Percentiles rank a stretch among this genome's conserved stretches.
phyloP scores from a whole-genome alignment of 2,797 vertebrate genomes.

The Molossus alvarezi region DNA sequence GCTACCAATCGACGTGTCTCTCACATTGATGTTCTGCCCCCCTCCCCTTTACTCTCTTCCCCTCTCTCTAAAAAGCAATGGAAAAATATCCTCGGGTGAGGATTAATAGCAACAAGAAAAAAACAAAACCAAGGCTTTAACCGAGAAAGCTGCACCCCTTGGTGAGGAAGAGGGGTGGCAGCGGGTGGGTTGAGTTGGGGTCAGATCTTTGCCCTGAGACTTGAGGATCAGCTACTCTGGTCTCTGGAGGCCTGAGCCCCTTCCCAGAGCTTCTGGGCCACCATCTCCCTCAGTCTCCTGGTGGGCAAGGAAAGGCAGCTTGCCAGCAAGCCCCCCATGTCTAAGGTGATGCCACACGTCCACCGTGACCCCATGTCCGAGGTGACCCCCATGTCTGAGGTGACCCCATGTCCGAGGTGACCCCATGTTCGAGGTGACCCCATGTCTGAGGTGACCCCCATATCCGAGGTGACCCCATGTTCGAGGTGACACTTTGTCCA shows the following conservation, averaged over 20 bases:
- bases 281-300: not conserved
- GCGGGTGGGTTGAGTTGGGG: not conserved
- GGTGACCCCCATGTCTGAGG: not conserved
- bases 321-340: not conserved
- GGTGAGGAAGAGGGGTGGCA: no score
- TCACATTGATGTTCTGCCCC: no score
- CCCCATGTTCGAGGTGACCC: not conserved
- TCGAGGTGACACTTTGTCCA: not conserved
- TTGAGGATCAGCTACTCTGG: not conserved
- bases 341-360: not conserved
- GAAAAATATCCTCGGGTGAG: no score
- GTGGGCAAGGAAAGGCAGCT: not conserved
- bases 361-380: not conserved
- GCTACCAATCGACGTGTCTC: no score
- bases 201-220: not conserved
- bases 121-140: not conserved
- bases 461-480: not conserved
- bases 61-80: no score
- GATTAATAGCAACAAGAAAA: no score
- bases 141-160: not conserved
- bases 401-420: not conserved
- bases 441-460: not conserved
- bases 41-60: no score
- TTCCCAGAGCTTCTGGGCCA: not conserved
- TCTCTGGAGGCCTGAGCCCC: not conserved